Evolutionary conservation across 1,140 invertebrate species (phyloP).

Genomic region (Drosophila eugracilis): DNA sequence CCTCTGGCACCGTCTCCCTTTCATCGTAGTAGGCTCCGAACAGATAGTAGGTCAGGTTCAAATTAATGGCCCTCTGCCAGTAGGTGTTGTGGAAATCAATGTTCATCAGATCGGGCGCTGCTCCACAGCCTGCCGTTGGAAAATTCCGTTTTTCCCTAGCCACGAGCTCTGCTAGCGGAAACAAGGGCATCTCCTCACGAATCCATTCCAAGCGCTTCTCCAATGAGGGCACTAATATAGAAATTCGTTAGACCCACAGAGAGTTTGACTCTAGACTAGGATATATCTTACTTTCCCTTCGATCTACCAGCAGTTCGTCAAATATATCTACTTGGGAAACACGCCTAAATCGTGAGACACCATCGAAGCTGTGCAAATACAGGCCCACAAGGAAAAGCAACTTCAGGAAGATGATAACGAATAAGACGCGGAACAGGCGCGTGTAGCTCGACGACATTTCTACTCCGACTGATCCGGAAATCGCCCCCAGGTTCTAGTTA

Average conservation of each 20-base stretch:
- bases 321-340: conserved; percentile 17
- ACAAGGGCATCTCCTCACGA: conserved; percentile 56
- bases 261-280: background rate
- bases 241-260: too few relatives aligned
- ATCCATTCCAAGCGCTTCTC: conserved; percentile 50
- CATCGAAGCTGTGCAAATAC: conserved; percentile 21
- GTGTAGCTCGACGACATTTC: conserved; percentile 47
- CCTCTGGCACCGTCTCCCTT: conserved; percentile 89
- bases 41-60: conserved; percentile 93
- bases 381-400: conserved; percentile 44
- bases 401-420: conserved; percentile 54
- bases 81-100: conserved; percentile 74
- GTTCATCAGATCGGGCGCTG: conserved; percentile 27
- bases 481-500: background rate
- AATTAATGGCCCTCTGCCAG: conserved; percentile 91
- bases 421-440: conserved; percentile 46
- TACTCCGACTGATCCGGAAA: conserved; percentile 12
- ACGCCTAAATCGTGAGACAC: background rate
- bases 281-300: conserved; percentile 26
- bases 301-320: conserved; percentile 55
- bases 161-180: conserved; percentile 56
- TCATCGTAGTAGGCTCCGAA: conserved; percentile 95
- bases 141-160: background rate
- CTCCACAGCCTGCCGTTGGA: conserved; percentile 21
- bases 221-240: conserved; percentile 33